Evolutionary conservation across 2,113 vertebrate genomes (phyloP), one percentile per base, ranked within the genome.

Genomic region (Cariama cristata): DNA sequence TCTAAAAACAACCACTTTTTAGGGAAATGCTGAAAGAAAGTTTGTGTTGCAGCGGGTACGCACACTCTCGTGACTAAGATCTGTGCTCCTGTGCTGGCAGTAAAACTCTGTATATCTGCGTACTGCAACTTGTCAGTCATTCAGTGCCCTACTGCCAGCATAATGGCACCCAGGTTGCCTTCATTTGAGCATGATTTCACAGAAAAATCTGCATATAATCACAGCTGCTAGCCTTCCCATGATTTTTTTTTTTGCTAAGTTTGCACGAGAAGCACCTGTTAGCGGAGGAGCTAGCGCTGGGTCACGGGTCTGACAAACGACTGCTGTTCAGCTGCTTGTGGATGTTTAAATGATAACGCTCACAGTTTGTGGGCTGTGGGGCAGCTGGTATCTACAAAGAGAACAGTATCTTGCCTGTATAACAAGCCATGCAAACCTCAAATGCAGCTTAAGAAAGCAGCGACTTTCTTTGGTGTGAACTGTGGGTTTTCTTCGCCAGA

Each of bases 51-150:
- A 5, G 21, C 47, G 68, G 30, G 15, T 53, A 15, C 44, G 44
- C 35, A 24, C 8, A 22, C 12, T 6, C 20, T 14, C 19, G 6
- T 21, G 28, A 60, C 32, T 22, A 38, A 55, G 17, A 42, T 32
- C 38, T 32, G 12, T 16, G 32, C 5, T 68, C 7, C 73, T 74
- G 15, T 59, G 28, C 19, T 22, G 38, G n/a, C 38, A 81, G 59
- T 8, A 44, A 32, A 68, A 50, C 16, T 24, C 38, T 2, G 0
- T 4, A 33, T 8, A 64, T 32, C 32, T 49, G 40, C 4, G 1
- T 13, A 14, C 14, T 68, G 50, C 42, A 45, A 16, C 0, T 0
- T 28, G 17, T 42, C 75, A 28, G 35, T 19, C 60, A 50, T 18
- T 45, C 52, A 10, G 44, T 59, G 38, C 28, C n/a, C 47, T 42